Base-by-base conservation (phyloP, 1,140 invertebrate species). In the Ylistrum balloti region DNA sequence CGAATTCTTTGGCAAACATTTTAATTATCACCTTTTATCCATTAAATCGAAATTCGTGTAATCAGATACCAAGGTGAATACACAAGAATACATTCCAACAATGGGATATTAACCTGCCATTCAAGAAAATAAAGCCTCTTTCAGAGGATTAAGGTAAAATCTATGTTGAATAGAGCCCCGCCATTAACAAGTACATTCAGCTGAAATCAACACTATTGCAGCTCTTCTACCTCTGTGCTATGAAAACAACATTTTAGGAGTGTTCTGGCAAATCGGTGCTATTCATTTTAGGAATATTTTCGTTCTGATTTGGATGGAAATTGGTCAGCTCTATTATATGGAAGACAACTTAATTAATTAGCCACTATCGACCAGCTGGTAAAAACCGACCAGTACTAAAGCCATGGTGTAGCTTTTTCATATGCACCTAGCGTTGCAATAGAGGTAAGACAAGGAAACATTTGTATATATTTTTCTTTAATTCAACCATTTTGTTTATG, bases 11-110 rank as follows among this genome's bases (percentile, higher is more conserved):
- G 0, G 13, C 22, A 74, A 28, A 28, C 56, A 74, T 74, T 74
- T 74, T 74, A 74, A 74, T 74, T 28, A 28, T 17, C 5, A 3
- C n/a, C 56, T 74, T n/a, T 74, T 74, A 74, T 74, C 56, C 56
- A 74, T 74, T 74, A 74, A 74, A 74, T 28, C n/a, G n/a, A 74
- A 74, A 74, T 28, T 74, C 56, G n/a, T 28, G 56, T 74, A 28
- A 74, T 74, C 56, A 74, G 56, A 74, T 74, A n/a, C 56, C 56
- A 74, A 74, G n/a, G n/a, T 28, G 56, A 74, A 74, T 74, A 74
- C 56, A 74, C n/a, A 74, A 28, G 56, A 74, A 74, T 28, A 74
- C 56, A 74, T 74, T 74, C 17, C n/a, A 74, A 74, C 56, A 74
- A 28, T 28, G 22, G 56, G 56, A 74, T 74, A 74, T 28, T 74